These are phyloP conservation scores for Madoqua kirkii DNA, from an alignment of 2,113 vertebrate species.

Conservation along the genomic window DNA sequence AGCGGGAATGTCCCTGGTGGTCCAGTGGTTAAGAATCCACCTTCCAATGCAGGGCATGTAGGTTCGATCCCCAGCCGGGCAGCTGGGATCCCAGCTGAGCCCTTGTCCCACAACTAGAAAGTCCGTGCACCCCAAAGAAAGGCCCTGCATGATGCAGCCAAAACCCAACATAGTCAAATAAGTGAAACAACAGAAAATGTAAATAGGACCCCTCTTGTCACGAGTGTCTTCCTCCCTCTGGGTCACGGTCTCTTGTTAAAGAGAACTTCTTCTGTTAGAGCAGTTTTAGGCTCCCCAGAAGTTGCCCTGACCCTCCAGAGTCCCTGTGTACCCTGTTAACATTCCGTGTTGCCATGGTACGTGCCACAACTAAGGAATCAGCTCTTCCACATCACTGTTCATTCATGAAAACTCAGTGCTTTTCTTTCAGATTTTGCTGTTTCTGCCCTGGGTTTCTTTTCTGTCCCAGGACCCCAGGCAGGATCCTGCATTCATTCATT, in stretches of 20 bases:
- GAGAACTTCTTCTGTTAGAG: neutral
- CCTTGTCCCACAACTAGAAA: neutral
- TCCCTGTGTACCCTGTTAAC: neutral
- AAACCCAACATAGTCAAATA: neutral
- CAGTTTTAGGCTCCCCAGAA: neutral
- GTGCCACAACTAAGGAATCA: neutral
- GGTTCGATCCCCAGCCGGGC: neutral
- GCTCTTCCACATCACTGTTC: rapidly evolving
- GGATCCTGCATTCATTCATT: neutral
- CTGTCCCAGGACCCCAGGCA: neutral
- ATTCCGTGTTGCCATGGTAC: rapidly evolving
- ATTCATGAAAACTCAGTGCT: neutral
- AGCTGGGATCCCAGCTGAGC: neutral
- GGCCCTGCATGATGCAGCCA: neutral
- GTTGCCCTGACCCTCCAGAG: neutral
- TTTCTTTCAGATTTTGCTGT: neutral
- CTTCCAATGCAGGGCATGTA: neutral
- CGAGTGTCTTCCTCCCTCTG: no score
- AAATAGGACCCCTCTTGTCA: neutral
- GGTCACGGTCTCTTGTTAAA: neutral
- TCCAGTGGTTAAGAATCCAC: neutral
- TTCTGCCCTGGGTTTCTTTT: neutral
- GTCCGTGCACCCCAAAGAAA: neutral
- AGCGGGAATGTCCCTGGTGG: neutral
- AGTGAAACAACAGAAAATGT: neutral